phyloP scores from a whole-genome alignment of 2,888 invertebrate genomes.

The Agelastica alni region DNA sequence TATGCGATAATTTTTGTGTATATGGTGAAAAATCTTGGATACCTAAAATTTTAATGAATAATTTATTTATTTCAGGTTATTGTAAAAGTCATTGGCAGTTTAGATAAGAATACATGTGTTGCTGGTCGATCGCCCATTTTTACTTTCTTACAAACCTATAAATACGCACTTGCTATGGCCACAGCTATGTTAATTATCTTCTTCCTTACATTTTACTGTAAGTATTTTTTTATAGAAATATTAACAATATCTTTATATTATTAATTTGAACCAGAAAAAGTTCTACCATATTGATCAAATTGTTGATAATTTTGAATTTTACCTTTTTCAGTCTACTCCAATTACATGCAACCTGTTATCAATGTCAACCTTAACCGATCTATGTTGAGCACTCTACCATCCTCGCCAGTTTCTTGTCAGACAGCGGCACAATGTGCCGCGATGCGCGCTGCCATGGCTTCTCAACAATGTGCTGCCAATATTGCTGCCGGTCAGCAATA shows the following conservation, averaged over 20 bases:
- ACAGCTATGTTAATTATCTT: conserved; percentile 48
- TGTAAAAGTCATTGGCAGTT: conserved; percentile 38
- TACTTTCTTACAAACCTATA: conserved; percentile 40
- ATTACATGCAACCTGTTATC: conserved; percentile 52
- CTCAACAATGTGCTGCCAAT: conserved; percentile 27
- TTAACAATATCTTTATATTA: too few relatives aligned
- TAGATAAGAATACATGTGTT: conserved; percentile 35
- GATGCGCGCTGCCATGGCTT: conserved; percentile 1
- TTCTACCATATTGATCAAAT: too few relatives aligned
- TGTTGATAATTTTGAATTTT: too few relatives aligned
- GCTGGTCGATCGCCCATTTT: conserved; percentile 38
- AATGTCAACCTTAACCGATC: conserved; percentile 47
- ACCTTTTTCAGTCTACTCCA: conserved; percentile 51
- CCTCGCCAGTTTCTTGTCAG: neutral
- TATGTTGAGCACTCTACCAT: neutral
- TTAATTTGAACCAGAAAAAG: too few relatives aligned
- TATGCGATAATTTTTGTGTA: too few relatives aligned
- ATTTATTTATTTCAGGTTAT: conserved; percentile 36
- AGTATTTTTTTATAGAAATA: too few relatives aligned
- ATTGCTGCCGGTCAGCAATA: too few relatives aligned
- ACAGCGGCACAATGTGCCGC: neutral
- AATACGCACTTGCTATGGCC: conserved; percentile 41
- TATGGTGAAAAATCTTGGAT: too few relatives aligned
- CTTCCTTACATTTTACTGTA: conserved; percentile 52
- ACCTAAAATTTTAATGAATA: neutral